These are phyloP conservation scores for Pao palembangensis DNA, from an alignment of 2,113 vertebrate species.

Conservation along the genomic window DNA sequence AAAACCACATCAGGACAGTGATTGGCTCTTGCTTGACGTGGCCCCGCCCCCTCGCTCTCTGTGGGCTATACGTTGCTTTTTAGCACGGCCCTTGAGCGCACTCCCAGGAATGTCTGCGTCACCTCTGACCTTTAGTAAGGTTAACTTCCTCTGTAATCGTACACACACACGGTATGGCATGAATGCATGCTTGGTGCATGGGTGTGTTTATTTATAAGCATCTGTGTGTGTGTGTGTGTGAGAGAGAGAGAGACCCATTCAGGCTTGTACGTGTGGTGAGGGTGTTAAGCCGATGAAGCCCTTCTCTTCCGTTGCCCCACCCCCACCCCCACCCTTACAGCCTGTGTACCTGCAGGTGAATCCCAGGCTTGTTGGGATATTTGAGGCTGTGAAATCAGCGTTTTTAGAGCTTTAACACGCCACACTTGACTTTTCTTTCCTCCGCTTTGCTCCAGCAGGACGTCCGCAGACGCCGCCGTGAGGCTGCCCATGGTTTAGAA, in stretches of 20 bases:
- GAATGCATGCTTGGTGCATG: constrained; percentile 27
- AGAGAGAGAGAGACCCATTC: constrained; percentile 25
- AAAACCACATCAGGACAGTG: too few relatives aligned
- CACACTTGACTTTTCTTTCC: too few relatives aligned
- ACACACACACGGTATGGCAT: constrained; percentile 57
- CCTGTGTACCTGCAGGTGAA: not conserved
- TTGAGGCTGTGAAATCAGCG: constrained; percentile 18
- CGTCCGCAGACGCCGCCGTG: too few relatives aligned
- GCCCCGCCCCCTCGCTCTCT: not conserved
- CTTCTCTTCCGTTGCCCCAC: constrained; percentile 44
- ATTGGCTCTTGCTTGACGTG: constrained; percentile 11
- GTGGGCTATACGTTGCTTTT: constrained; percentile 29
- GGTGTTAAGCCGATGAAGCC: constrained; percentile 64
- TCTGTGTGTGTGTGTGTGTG: constrained; percentile 20
- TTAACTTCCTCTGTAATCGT: constrained; percentile 61
- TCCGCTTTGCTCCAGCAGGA: too few relatives aligned
- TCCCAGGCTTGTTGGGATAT: constrained; percentile 35
- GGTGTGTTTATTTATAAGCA: constrained; percentile 54
- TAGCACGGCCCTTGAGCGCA: constrained; percentile 2
- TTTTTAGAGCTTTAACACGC: too few relatives aligned
- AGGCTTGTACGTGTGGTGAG: constrained; percentile 38
- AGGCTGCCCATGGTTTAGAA: too few relatives aligned
- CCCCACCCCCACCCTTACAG: not conserved
- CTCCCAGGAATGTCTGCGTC: constrained; percentile 39
- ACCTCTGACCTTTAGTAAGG: constrained; percentile 61